These are phyloP conservation scores for Drosophila bocqueti DNA, from an alignment of 1,140 invertebrate species.

Conservation along the genomic window DNA sequence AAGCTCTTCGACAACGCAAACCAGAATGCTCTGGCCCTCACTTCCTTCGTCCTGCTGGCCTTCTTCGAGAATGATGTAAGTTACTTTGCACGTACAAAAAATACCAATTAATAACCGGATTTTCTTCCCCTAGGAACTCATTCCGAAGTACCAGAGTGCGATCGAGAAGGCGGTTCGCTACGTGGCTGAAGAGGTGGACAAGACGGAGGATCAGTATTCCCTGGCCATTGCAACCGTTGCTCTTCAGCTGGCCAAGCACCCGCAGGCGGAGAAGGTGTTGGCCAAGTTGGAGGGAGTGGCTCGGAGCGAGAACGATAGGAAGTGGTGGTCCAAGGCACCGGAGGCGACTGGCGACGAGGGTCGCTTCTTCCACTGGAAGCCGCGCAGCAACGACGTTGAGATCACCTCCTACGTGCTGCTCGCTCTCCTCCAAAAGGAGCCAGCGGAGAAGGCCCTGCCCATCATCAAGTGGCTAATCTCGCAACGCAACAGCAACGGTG, in stretches of 20 bases:
- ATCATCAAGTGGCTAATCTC: slow-evolving; percentile 90
- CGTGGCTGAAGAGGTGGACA: slow-evolving; percentile 90
- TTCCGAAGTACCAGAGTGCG: too few species aligned
- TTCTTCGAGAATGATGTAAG: too few species aligned
- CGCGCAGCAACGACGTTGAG: slow-evolving; percentile 90
- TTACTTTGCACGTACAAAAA: too few species aligned
- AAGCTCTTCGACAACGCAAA: too few species aligned
- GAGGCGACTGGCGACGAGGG: slow-evolving; percentile 48
- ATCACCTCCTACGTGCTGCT: slow-evolving; percentile 91
- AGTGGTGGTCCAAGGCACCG: slow-evolving; percentile 80
- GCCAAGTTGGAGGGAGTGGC: slow-evolving; percentile 59
- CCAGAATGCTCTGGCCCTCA: too few species aligned
- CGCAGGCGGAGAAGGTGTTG: slow-evolving; percentile 57
- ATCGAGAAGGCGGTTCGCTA: too few species aligned
- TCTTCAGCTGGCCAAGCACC: slow-evolving; percentile 91
- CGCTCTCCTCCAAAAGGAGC: slow-evolving; percentile 87
- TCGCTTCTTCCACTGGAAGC: too few species aligned
- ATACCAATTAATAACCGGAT: too few species aligned
- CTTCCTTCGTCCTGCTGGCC: too few species aligned
- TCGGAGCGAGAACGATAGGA: slow-evolving; percentile 60
- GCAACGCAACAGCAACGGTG: slow-evolving; percentile 91
- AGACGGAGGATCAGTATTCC: slow-evolving; percentile 91
- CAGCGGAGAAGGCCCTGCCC: slow-evolving; percentile 87
- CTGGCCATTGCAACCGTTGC: slow-evolving; percentile 92
- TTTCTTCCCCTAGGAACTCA: too few species aligned